phyloP scores from a whole-genome alignment of 2,797 vertebrate species.

The Iguana delicatissima region DNA sequence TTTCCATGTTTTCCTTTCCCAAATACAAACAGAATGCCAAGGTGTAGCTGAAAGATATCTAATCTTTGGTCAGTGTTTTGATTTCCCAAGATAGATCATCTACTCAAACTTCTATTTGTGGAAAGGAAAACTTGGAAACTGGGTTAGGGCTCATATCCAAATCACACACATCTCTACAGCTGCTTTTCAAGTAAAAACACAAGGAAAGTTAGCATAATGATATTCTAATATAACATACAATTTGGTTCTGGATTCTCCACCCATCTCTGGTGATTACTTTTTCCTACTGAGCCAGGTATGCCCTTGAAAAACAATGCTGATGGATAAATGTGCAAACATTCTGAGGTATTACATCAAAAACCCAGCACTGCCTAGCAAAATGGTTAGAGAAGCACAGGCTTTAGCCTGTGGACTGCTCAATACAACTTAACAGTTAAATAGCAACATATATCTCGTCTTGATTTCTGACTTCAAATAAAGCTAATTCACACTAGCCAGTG shows the following conservation, averaged over 20 bases:
- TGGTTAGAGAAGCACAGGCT: neutral
- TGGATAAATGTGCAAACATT: neutral
- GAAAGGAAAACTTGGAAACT: neutral
- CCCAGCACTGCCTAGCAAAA: neutral
- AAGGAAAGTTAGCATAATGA: too few species aligned
- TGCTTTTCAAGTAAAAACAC: neutral
- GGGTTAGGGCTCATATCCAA: neutral
- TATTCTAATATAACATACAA: neutral
- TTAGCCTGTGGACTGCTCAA: neutral
- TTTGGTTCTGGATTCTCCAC: neutral
- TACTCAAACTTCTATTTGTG: neutral
- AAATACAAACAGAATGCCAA: too few species aligned
- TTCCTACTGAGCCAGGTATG: neutral
- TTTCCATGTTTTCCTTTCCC: too few species aligned
- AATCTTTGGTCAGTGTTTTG: too few species aligned
- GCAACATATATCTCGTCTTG: conserved; percentile 2
- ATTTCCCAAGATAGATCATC: neutral
- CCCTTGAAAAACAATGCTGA: neutral
- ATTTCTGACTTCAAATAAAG: conserved; percentile 44
- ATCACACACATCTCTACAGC: neutral
- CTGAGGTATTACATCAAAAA: neutral
- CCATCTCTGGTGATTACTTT: too few species aligned
- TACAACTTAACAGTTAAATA: neutral
- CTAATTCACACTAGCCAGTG: neutral
- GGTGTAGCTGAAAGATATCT: too few species aligned